Evolutionary conservation across 1,140 invertebrate species (phyloP).

Genomic region (Vanessa tameamea): DNA sequence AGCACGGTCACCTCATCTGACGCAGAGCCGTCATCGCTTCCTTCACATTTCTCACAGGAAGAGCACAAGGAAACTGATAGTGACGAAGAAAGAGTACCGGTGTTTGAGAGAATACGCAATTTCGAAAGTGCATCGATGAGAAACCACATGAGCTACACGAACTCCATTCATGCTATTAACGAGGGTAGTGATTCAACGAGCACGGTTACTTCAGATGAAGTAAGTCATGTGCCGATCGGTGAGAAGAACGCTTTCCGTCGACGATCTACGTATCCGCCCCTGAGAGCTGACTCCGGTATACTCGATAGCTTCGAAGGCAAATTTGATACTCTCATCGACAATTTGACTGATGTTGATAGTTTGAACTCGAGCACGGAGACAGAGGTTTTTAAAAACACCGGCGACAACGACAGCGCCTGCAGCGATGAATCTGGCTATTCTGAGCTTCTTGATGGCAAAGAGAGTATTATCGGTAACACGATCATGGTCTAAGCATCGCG

Average conservation of each 20-base stretch:
- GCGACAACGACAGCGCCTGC: constrained; percentile 81
- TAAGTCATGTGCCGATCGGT: constrained; percentile 75
- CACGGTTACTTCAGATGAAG: constrained; percentile 56
- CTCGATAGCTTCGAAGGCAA: constrained; percentile 56
- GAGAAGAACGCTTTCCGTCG: constrained; percentile 70
- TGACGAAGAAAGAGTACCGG: constrained; percentile 53
- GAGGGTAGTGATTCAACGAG: constrained; percentile 29
- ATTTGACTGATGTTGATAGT: constrained; percentile 66
- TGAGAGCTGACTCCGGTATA: constrained; percentile 50
- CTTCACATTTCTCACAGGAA: constrained; percentile 65
- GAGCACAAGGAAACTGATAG: constrained; percentile 57
- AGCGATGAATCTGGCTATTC: constrained; percentile 82
- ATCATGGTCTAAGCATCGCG: constrained; percentile 60
- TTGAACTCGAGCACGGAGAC: constrained; percentile 65
- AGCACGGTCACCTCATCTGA: constrained; percentile 84
- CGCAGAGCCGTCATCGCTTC: constrained; percentile 75
- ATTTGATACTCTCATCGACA: constrained; percentile 71
- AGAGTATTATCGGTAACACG: constrained; percentile 72
- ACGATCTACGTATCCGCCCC: constrained; percentile 74
- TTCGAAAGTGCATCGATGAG: constrained; percentile 56
- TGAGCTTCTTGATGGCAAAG: constrained; percentile 77
- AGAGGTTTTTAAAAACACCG: constrained; percentile 69
- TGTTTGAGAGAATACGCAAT: constrained; percentile 52
- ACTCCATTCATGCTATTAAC: constrained; percentile 45
- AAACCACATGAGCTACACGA: constrained; percentile 48